Base-by-base conservation (phyloP, 2,113 vertebrate genomes). In the Leucopsar rothschildi region DNA sequence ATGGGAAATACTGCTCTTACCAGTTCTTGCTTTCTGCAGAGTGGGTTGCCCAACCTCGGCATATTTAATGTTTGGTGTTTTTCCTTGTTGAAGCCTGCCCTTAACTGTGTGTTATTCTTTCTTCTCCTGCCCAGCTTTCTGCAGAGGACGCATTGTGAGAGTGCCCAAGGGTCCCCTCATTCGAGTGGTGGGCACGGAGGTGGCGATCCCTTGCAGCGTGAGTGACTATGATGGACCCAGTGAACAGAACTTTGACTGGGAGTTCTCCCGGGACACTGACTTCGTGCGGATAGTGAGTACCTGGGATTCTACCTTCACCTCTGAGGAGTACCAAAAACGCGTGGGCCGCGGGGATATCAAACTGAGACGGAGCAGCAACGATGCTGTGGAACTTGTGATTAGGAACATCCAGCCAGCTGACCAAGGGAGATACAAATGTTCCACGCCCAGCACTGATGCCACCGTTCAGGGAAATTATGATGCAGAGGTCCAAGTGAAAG, bases 241-340 rank as follows among this genome's bases (percentile, higher is more conserved):
- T 0, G 99, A 99, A 40, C 99, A 99, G 96, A 99, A 99, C 82
- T 99, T 99, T 68, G 99, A 99, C 16, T 99, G 99, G 99, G 96
- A 93, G 82, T 98, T 98, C 94, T 98, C 97, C n/a, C 80, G 91
- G 15, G 93, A 95, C 2, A 39, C 90, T 80, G 92, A 45, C 37
- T 93, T 85, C 5, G 42, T 98, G 35, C 96, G 98, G 70, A 97
- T 99, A 13, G 98, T 99, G 92, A 99, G 99, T 94, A 99, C 99
- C 52, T 99, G 99, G 86, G 99, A 99, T 45, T 40, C 75, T 47
- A 44, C 82, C 5, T 99, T 98, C 98, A 97, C 98, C 1, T 97
- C 98, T 82, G 44, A 88, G 55, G 84, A 95, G 23, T 97, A 98
- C 90, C 97, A 94, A 47, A 97, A 97, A 35, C 98, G 99, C 1